Percentiles rank a stretch among this genome's conserved stretches.
phyloP scores from a whole-genome alignment of 2,113 vertebrate genomes.

The Lophotis ruficrista region DNA sequence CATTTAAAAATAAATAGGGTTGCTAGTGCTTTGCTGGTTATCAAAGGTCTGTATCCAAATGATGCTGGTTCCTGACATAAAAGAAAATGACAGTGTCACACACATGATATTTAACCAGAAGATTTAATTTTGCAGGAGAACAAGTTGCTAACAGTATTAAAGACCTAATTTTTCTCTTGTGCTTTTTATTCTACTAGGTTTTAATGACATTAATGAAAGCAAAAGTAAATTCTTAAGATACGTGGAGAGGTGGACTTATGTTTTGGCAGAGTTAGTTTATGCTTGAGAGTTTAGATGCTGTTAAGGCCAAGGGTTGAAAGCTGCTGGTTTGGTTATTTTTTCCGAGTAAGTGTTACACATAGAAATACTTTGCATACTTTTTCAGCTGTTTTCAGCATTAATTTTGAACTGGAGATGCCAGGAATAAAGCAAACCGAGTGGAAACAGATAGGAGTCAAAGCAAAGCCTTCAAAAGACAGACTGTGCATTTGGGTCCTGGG shows the following conservation, averaged over 20 bases:
- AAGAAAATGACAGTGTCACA: neutral
- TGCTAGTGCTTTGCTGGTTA: neutral
- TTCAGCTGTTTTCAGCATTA: neutral
- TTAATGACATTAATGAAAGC: neutral
- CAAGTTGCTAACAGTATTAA: neutral
- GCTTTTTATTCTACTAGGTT: neutral
- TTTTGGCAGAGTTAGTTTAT: neutral
- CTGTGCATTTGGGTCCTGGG: neutral
- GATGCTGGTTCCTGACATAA: neutral
- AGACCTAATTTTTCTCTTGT: neutral
- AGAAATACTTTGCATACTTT: neutral
- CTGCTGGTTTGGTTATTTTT: neutral
- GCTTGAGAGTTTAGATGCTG: neutral
- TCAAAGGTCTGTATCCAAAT: neutral
- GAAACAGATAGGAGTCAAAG: neutral
- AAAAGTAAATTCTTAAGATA: neutral
- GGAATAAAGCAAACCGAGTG: neutral
- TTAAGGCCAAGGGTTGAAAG: neutral
- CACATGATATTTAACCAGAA: neutral
- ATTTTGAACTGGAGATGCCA: neutral
- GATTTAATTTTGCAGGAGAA: neutral
- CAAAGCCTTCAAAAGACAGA: neutral
- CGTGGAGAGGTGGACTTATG: neutral
- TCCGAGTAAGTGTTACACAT: neutral
- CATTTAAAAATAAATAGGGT: neutral